phyloP scores from a whole-genome alignment of 2,797 vertebrate species.

The Sternotherus odoratus region DNA sequence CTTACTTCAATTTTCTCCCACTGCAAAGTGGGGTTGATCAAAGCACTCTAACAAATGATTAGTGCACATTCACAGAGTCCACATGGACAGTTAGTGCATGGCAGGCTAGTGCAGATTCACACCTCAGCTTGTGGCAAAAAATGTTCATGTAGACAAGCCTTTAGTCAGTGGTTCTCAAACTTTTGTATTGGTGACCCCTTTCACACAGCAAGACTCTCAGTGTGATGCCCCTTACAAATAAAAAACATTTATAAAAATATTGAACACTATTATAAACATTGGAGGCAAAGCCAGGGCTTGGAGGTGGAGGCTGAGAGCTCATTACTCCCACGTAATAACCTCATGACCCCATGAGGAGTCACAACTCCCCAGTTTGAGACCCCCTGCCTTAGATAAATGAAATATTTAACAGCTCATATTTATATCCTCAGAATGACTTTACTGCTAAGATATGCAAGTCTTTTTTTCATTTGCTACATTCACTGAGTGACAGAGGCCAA shows the following conservation, averaged over 20 bases:
- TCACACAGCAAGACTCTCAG: no score
- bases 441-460: neutral
- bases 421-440: neutral
- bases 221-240: no score
- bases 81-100: neutral
- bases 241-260: no score
- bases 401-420: neutral
- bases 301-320: no score
- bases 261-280: no score
- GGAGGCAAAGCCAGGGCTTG: no score
- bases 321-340: no score
- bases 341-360: no score
- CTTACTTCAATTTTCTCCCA: neutral
- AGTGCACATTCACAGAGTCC: neutral
- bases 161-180: no score
- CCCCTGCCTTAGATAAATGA: neutral
- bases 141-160: neutral
- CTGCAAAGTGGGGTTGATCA: neutral
- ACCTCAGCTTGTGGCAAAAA: neutral
- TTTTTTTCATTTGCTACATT: neutral
- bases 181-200: no score
- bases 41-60: neutral
- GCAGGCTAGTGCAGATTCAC: neutral
- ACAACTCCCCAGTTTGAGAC: no score
- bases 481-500: neutral